Evolutionary conservation across 2,797 vertebrate genomes (phyloP).

Genomic region (Decapterus maruadsi): DNA sequence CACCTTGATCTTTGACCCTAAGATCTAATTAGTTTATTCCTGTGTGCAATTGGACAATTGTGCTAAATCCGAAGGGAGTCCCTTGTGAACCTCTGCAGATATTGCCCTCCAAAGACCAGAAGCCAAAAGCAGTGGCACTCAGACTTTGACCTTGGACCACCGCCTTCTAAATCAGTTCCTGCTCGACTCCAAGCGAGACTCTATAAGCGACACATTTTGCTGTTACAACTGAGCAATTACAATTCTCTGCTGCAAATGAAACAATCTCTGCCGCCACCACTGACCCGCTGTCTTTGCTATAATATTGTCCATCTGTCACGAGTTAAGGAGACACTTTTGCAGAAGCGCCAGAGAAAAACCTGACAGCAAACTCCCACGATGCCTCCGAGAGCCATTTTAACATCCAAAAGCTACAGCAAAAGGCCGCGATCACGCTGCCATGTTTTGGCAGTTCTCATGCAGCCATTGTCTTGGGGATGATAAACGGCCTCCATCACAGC

Average conservation of each 20-base stretch:
- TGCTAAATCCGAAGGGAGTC: too few species aligned
- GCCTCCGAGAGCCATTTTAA: constrained; percentile 61
- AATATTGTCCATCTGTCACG: constrained; percentile 70
- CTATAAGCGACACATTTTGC: neutral
- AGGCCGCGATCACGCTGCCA: constrained; percentile 65
- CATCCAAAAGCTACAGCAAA: constrained; percentile 53
- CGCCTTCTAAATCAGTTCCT: too few species aligned
- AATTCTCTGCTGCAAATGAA: constrained; percentile 44
- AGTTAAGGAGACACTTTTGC: constrained; percentile 54
- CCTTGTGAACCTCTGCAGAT: too few species aligned
- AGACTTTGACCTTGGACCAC: too few species aligned
- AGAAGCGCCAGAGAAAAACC: constrained; percentile 52
- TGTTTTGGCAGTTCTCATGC: constrained; percentile 72
- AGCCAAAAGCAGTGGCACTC: too few species aligned
- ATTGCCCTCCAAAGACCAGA: too few species aligned
- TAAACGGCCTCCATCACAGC: constrained; percentile 72
- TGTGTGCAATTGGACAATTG: too few species aligned
- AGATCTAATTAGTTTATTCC: too few species aligned
- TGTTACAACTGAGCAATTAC: constrained; percentile 32
- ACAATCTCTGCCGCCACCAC: constrained; percentile 10
- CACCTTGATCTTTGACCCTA: too few species aligned
- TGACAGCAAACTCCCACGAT: constrained; percentile 61
- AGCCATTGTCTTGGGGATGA: constrained; percentile 78
- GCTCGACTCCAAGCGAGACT: too few species aligned
- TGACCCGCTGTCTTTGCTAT: constrained; percentile 54